Conservation (phyloP, 2,888 invertebrate species). For the Rotaria sp. region DNA sequence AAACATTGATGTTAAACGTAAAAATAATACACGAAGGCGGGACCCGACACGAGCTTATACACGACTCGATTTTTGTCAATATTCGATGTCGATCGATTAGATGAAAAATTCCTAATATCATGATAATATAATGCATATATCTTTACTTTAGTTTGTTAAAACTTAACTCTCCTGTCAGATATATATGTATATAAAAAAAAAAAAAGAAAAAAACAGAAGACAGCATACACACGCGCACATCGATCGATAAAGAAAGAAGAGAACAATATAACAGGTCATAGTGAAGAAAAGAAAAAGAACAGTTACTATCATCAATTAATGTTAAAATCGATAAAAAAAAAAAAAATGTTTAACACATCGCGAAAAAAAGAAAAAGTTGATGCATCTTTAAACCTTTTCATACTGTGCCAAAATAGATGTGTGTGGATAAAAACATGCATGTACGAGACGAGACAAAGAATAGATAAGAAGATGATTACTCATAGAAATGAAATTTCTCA, state of each 20-base stretch:
- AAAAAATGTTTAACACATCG: not conserved
- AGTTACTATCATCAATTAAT: constrained; percentile 7
- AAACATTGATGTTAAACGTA: not conserved
- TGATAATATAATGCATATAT: not conserved
- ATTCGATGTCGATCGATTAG: constrained; percentile 9
- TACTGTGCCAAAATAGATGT: not conserved
- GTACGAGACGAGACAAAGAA: not conserved
- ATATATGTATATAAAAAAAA: not conserved
- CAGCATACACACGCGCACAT: not conserved
- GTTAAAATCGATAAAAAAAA: not conserved
- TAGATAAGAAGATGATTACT: not conserved
- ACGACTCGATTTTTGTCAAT: constrained; percentile 1
- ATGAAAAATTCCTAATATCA: not conserved
- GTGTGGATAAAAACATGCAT: not conserved
- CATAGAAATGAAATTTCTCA: not conserved
- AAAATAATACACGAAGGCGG: not conserved
- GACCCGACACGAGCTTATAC: not conserved
- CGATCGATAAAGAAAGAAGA: not conserved
- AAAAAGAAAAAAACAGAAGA: not conserved
- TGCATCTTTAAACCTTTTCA: not conserved
- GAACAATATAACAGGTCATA: not conserved
- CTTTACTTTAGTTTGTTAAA: not conserved
- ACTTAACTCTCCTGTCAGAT: constrained; percentile 1
- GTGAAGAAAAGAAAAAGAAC: not conserved
- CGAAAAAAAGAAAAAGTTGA: not conserved